Percentiles rank a stretch among this genome's conserved stretches.
These are phyloP conservation scores for Synergus japonicus DNA, from an alignment of 2,888 invertebrate species.

Conservation along the genomic window DNA sequence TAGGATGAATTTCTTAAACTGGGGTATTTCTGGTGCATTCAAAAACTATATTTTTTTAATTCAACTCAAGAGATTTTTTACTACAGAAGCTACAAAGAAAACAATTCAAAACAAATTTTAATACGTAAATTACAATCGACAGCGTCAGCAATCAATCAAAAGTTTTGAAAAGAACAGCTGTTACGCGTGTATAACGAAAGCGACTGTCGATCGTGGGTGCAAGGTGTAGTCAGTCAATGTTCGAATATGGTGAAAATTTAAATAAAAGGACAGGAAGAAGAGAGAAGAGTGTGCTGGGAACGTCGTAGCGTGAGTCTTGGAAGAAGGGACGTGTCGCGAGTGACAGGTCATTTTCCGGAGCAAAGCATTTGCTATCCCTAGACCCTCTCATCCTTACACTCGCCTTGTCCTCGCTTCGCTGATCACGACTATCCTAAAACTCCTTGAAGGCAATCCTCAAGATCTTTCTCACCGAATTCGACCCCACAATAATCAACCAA, in stretches of 20 bases:
- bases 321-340: conserved; percentile 70
- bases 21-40: conserved; percentile 44
- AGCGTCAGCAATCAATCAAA: conserved; percentile 52
- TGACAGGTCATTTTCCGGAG: conserved; percentile 77
- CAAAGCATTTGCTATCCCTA: conserved; percentile 66
- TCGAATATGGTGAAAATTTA: conserved; percentile 50
- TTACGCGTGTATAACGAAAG: conserved; percentile 48
- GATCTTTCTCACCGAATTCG: conserved; percentile 65
- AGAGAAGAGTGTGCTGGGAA: conserved; percentile 53
- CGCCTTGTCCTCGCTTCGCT: conserved; percentile 50
- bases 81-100: conserved; percentile 1
- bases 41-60: conserved; percentile 48
- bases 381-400: conserved; percentile 50
- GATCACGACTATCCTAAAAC: conserved; percentile 52
- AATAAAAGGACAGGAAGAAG: conserved; percentile 48
- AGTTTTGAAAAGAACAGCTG: conserved; percentile 50
- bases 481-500: conserved; percentile 61
- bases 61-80: conserved; percentile 46
- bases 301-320: conserved; percentile 52
- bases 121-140: conserved; percentile 47
- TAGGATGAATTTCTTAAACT: conserved; percentile 39
- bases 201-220: conserved; percentile 46
- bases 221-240: conserved; percentile 50
- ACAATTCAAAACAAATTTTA: conserved; percentile 45
- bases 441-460: conserved; percentile 64